phyloP scores from a whole-genome alignment of 2,113 vertebrate species.

The Nestor notabilis region DNA sequence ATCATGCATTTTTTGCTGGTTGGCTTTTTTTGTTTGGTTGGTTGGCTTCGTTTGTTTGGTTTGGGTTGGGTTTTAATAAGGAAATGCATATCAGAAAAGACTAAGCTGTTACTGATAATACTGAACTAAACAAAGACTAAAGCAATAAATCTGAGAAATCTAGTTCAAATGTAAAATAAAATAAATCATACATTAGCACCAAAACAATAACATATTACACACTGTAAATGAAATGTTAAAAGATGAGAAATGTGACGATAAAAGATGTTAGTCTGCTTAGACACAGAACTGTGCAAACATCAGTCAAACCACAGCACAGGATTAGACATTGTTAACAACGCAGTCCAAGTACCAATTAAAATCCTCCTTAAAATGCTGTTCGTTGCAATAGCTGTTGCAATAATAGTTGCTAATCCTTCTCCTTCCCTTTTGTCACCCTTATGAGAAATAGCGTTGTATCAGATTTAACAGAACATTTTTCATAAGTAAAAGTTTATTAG shows the following conservation, averaged over 20 bases:
- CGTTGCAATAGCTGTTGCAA: background rate
- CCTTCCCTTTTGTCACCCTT: background rate
- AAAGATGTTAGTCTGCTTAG: background rate
- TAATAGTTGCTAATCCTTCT: background rate
- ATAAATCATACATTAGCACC: background rate
- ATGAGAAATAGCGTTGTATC: background rate
- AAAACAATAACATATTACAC: background rate
- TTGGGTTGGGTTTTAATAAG: background rate
- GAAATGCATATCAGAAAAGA: background rate
- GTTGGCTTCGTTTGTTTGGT: background rate
- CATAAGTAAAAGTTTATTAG: background rate
- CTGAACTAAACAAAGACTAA: background rate
- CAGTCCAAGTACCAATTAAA: background rate
- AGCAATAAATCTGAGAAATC: background rate
- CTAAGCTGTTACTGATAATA: background rate
- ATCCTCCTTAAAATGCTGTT: background rate
- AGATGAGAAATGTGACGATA: background rate
- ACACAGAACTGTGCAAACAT: background rate
- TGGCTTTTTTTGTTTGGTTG: background rate
- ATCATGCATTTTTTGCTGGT: background rate
- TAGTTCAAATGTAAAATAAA: background rate
- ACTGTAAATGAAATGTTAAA: background rate
- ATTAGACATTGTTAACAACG: background rate
- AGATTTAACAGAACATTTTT: background rate
- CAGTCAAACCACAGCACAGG: background rate